Base-by-base conservation (phyloP, 2,797 vertebrate species). In the Cheirogaleus major region DNA sequence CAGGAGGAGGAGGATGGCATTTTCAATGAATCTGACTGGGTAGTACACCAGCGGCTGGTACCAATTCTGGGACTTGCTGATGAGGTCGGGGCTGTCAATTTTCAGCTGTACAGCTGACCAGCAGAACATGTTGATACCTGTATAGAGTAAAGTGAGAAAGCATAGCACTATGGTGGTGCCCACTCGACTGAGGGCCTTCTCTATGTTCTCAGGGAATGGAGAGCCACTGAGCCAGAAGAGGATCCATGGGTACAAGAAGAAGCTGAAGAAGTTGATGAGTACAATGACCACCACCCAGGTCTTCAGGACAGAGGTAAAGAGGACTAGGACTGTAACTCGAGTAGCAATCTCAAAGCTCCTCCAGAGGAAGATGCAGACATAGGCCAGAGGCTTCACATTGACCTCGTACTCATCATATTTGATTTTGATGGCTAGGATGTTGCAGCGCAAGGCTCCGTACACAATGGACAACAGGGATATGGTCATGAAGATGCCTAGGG, bases 121-220 rank as follows among this genome's bases (percentile, higher is more conserved):
- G 98, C 99, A 99, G 99, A 99, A 99, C 99, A 99, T 99, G 97
- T 99, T 99, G 98, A 99, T 99, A 91, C 99, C 99, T 0, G 99
- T 99, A 12, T 99, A 99, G 32, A 99, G 99, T 86, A 99, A 99
- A 5, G 99, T 99, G 93, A 99, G 99, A 96, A 99, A 98, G 98
- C 99, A 99, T 25, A 99, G 98, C 70, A 99, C 99, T 0, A 99
- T 99, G 96, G 99, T 99, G 69, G 99, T 99, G 38, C 99, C 99
- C 10, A 99, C 98, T 48, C 99, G 98, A 78, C 98, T 99, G 98
- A 99, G 96, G 2, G 99, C 99, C 97, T 99, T 99, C 96, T 99
- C 99, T 57, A 99, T 99, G 94, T 99, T 99, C 98, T 99, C 99
- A 0, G 99, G 99, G 98, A 99, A 99, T 0, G 99, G 99, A 0